Evolutionary conservation across 2,797 vertebrate genomes (phyloP).

Genomic region (Dendrocincla fuliginosa): DNA sequence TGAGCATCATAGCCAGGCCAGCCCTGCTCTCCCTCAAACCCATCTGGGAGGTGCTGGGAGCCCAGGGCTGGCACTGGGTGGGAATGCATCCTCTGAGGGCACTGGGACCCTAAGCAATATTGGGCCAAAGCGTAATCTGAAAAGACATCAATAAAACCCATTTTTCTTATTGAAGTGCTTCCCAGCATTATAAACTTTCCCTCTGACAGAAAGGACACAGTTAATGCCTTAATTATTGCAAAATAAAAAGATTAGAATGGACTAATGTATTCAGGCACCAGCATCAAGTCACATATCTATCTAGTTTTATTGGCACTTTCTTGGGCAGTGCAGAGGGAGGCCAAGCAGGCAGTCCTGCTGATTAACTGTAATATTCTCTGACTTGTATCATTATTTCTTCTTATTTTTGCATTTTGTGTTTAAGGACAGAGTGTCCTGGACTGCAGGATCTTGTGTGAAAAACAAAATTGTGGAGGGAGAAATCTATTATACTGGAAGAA

Average conservation of each 20-base stretch:
- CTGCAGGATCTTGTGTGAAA: background rate
- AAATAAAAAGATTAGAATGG: conserved; percentile 73
- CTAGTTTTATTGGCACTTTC: conserved; percentile 48
- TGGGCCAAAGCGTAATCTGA: background rate
- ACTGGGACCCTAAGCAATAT: background rate
- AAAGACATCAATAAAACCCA: conserved; percentile 16
- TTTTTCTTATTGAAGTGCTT: conserved; percentile 5
- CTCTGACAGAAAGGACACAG: conserved; percentile 47
- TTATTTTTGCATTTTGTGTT: background rate
- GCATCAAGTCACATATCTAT: conserved; percentile 52
- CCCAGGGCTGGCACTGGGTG: background rate
- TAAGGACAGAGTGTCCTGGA: conserved; percentile 35
- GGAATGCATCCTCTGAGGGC: background rate
- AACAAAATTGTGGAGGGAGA: background rate
- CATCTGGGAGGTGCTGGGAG: background rate
- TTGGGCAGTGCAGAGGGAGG: background rate
- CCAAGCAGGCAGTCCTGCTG: conserved; percentile 19
- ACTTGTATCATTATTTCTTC: background rate
- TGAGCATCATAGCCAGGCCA: background rate
- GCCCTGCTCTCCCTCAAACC: background rate
- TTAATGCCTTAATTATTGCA: conserved; percentile 64
- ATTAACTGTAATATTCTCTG: conserved; percentile 37
- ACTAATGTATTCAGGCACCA: conserved; percentile 61
- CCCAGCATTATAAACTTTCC: conserved; percentile 37
- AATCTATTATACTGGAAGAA: background rate